Base-by-base conservation (phyloP, 2,888 invertebrate species). In the Beris morrisii region DNA sequence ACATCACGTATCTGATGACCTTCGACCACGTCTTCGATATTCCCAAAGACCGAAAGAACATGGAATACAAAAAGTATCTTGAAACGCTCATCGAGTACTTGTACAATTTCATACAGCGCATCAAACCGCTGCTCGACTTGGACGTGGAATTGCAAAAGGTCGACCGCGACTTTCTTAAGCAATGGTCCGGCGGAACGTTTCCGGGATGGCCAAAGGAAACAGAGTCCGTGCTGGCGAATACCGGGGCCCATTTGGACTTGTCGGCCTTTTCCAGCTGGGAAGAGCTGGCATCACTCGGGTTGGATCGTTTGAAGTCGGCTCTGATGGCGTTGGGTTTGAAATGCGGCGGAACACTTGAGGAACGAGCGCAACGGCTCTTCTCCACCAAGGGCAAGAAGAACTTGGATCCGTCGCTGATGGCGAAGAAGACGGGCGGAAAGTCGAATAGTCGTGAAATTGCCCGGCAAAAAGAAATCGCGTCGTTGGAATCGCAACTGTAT, bases 161-260 rank as follows among this genome's bases (percentile, higher is more conserved):
- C 3, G 87, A 88, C 71, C 87, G 88, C 69, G 92, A 92, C 46
- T 96, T 98, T 77, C 84, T 91, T 58, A 83, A 83, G 44, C 92
- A 95, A 73, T 99, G 97, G 96, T 88, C 91, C 67, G 87, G 85
- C 64, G 97, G 95, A 11, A 87, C 85, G 6, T 94, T 97, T 75
- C 95, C 95, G 12, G 99, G 97, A 43, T 99, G 98, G 97, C 92
- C 95, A 1, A 95, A 97, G 88, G 97, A 97, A 82, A 90, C 93
- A 0, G 93, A 93, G 55, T 93, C 95, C 68, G 97, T 96, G 4
- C 79, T 99, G 70, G 91, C 96, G 0, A 93, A 97, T 77, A 89
- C 95, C 5, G 97, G 97, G 22, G 98, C 98, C 4, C 96, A 97
- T 83, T 85, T 99, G 70, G 99, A 99, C 80, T 83, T 99, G n/a